Evolutionary conservation across 2,888 invertebrate genomes (phyloP).

Genomic region (Apotomis turbidana): DNA sequence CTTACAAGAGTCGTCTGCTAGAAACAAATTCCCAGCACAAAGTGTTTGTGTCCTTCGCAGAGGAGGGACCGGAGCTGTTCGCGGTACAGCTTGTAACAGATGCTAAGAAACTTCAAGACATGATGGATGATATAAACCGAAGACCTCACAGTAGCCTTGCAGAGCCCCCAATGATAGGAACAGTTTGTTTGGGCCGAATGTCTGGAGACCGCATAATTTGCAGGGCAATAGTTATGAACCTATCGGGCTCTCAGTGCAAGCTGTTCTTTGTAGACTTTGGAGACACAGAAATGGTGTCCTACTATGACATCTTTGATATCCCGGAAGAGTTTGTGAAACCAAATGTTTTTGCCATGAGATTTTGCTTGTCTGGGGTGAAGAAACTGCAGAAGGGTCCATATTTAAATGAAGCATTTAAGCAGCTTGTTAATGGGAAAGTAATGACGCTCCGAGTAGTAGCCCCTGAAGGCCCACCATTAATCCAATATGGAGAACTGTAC

Average conservation of each 20-base stretch:
- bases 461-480: conserved; percentile 87
- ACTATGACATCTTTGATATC: conserved; percentile 89
- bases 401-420: conserved; percentile 88
- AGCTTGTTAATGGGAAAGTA: conserved; percentile 85
- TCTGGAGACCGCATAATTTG: conserved; percentile 87
- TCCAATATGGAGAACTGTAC: conserved; percentile 90
- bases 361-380: conserved; percentile 88
- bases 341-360: conserved; percentile 90
- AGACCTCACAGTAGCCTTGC: conserved; percentile 84
- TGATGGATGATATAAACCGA: conserved; percentile 89
- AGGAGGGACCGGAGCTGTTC: conserved; percentile 91
- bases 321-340: conserved; percentile 88
- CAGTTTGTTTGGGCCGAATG: conserved; percentile 90
- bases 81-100: conserved; percentile 88
- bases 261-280: conserved; percentile 93
- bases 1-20: conserved; percentile 80
- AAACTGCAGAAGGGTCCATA: conserved; percentile 83
- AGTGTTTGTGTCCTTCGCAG: conserved; percentile 89
- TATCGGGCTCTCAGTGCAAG: conserved; percentile 88
- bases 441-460: conserved; percentile 87
- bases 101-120: conserved; percentile 84
- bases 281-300: conserved; percentile 88
- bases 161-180: conserved; percentile 89
- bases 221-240: conserved; percentile 89
- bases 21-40: conserved; percentile 83